phyloP scores from a whole-genome alignment of 2,888 invertebrate species.

The Omphaloscelis lunosa region DNA sequence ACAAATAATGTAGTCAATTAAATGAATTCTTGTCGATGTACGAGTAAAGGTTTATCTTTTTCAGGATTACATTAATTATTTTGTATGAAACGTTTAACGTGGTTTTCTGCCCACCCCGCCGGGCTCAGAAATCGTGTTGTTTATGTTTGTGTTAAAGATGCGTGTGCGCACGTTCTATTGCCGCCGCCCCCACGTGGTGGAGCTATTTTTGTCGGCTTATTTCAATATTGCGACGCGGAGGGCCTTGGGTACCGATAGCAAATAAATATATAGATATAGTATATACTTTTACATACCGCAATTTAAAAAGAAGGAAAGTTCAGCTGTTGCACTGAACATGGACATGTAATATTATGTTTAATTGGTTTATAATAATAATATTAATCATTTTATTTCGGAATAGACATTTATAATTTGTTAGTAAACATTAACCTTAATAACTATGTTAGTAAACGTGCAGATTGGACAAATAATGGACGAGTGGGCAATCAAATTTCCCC shows the following conservation, averaged over 20 bases:
- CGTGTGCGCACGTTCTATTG: slow-evolving; percentile 40
- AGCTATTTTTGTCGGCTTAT: slow-evolving; percentile 71
- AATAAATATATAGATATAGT: slow-evolving; percentile 25
- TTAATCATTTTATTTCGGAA: too few relatives aligned
- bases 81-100: not conserved
- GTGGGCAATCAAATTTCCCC: too few relatives aligned
- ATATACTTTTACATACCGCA: not conserved
- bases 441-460: too few relatives aligned
- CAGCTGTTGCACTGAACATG: not conserved
- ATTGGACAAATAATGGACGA: too few relatives aligned
- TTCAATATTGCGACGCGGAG: slow-evolving; percentile 64
- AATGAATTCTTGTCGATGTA: not conserved
- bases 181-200: slow-evolving; percentile 74
- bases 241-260: slow-evolving; percentile 55
- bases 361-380: too few relatives aligned
- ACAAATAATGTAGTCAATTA: not conserved
- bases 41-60: not conserved
- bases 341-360: not conserved
- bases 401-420: too few relatives aligned
- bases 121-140: slow-evolving; percentile 31
- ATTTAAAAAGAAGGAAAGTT: not conserved
- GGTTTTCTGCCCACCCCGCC: not conserved
- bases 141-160: slow-evolving; percentile 55
- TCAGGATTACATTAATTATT: not conserved
- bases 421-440: too few relatives aligned